These are phyloP conservation scores for Varanus komodoensis DNA, from an alignment of 2,113 vertebrate genomes.

Conservation along the genomic window DNA sequence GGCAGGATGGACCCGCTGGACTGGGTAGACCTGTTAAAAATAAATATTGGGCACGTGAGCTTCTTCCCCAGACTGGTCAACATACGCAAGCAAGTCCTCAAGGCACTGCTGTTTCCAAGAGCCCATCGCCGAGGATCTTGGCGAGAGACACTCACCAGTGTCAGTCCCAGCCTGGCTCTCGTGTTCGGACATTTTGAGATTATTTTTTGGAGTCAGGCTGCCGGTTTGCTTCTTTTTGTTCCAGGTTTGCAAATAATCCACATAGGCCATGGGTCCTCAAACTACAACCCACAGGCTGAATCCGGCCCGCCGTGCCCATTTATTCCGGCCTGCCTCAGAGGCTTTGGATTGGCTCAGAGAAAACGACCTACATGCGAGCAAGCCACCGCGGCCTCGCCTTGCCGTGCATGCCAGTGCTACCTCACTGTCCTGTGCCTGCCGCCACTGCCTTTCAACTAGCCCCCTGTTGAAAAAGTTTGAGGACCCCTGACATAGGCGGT, in stretches of 20 bases:
- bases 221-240: not conserved
- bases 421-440: no score
- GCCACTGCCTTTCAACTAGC: no score
- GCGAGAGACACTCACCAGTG: not conserved
- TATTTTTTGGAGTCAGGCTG: not conserved
- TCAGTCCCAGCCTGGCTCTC: not conserved
- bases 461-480: no score
- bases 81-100: not conserved
- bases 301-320: no score
- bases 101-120: not conserved
- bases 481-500: no score
- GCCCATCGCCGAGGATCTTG: no score
- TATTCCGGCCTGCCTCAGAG: no score
- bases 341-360: no score
- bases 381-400: no score
- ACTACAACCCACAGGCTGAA: no score
- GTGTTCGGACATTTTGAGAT: not conserved
- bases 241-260: not conserved
- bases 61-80: not conserved
- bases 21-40: not conserved
- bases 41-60: not conserved
- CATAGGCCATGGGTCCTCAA: not conserved
- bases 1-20: not conserved
- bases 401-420: no score
- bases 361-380: no score